Base-by-base conservation (phyloP, 1,140 invertebrate genomes). In the Procambarus clarkii region DNA sequence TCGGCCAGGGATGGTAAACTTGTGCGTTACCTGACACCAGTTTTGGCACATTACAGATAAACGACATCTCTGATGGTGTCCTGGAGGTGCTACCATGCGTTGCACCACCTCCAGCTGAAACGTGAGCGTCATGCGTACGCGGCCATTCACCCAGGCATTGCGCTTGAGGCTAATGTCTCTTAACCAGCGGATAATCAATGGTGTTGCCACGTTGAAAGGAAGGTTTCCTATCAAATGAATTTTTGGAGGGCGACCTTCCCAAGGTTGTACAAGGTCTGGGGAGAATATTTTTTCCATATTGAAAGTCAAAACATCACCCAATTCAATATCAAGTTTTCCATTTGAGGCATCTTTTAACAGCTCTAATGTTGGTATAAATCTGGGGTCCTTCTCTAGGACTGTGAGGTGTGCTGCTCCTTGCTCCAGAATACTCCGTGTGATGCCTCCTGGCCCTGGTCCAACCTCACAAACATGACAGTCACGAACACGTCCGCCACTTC, bases 171-270 rank as follows among this genome's bases (percentile, higher is more conserved):
- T 97, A 87, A 99, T 97, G 93, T 96, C 96, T 74, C 96, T 95
- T 46, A 99, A 94, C 97, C 98, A 99, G 93, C 96, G 95, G 86
- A 99, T 97, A 45, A 99, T 97, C 3, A 99, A 95, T 54, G 97
- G 97, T 9, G 98, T 99, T 5, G 99, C 98, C 15, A 99, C 96
- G 94, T 97, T 99, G 94, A 99, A 99, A 1, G 99, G 99, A 79
- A 99, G 95, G 95, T 99, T 99, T 54, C 99, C 99, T 94, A 99
- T 98, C n/a, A 99, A 93, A 94, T 97, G 96, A 54, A 98, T 95
- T 45, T 96, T 96, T 45, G 97, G 97, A n/a, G 95, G 94, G 34
- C 93, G 88, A 76, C 94, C 94, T 1, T 97, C 96, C 95, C 95
- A 96, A 0, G 93, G 84, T 76, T 64, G 54, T 18, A 81, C 79